phyloP scores from a whole-genome alignment of 2,113 vertebrate species.

The Galeopterus variegatus region DNA sequence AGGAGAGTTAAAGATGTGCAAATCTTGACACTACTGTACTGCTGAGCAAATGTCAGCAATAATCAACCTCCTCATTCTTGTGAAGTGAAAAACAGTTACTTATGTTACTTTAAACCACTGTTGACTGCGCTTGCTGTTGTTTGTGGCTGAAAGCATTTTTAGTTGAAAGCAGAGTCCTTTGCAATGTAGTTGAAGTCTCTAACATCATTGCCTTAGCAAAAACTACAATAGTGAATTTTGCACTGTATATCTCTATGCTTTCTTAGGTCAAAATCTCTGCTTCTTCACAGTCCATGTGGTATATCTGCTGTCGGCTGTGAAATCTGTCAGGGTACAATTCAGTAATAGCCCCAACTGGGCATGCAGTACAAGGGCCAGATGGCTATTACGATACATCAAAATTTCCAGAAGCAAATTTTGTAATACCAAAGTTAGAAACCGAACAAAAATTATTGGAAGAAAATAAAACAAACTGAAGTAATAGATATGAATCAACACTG shows the following conservation, averaged over 20 bases:
- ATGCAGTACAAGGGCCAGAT: conserved; percentile 42
- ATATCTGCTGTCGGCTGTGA: background rate
- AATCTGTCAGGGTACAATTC: conserved; percentile 33
- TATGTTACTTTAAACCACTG: background rate
- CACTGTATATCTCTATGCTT: background rate
- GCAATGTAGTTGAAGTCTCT: background rate
- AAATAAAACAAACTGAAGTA: conserved; percentile 22
- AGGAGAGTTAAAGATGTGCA: background rate
- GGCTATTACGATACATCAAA: conserved; percentile 1
- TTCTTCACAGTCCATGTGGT: background rate
- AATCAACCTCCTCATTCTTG: background rate
- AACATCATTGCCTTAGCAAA: background rate
- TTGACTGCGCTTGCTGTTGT: background rate
- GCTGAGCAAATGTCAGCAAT: background rate
- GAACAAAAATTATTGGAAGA: background rate
- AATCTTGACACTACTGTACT: background rate
- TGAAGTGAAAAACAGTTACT: background rate
- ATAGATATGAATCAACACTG: conserved; percentile 44
- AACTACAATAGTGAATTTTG: background rate
- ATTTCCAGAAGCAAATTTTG: conserved; percentile 54
- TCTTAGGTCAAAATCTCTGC: conserved; percentile 50
- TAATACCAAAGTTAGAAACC: conserved; percentile 26
- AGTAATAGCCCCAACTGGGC: background rate
- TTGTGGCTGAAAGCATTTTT: background rate
- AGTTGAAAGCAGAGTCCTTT: background rate